A percentile compares a stretch with the other conserved stretches of the same genome.
Evolutionary conservation across 2,113 vertebrate genomes (phyloP).

Genomic region (Anolis sagrei): DNA sequence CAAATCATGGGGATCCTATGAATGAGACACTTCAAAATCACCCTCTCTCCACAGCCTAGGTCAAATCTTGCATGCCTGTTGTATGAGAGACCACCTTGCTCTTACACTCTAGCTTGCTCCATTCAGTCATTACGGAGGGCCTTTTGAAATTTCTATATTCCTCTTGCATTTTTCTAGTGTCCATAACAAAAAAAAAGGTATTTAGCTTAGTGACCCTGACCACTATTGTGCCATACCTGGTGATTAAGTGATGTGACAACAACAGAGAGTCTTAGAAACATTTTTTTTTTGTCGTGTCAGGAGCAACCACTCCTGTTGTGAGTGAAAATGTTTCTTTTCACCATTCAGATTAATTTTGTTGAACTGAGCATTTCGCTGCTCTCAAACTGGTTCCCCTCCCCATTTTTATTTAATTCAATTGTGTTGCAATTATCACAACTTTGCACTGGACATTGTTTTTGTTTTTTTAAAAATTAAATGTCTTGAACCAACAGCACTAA

Average conservation of each 20-base stretch:
- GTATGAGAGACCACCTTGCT: neutral
- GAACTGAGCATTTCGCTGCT: neutral
- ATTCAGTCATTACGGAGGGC: neutral
- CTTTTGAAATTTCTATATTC: neutral
- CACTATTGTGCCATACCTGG: neutral
- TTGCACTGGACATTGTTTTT: too few species aligned
- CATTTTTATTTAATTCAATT: too few species aligned
- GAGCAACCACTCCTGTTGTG: too few species aligned
- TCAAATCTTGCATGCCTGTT: too few species aligned
- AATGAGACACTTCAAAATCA: too few species aligned
- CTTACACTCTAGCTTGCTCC: neutral
- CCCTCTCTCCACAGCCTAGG: too few species aligned
- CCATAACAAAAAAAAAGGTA: neutral
- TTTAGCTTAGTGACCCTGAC: neutral
- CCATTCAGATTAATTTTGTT: neutral
- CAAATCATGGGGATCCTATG: too few species aligned
- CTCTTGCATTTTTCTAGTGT: neutral
- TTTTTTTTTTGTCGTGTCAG: too few species aligned
- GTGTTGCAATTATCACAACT: too few species aligned
- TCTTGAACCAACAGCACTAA: too few species aligned
- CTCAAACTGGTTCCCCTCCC: too few species aligned
- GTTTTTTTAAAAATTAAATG: too few species aligned
- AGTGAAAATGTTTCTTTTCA: neutral
- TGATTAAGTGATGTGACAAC: neutral
- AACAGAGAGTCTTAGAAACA: neutral